Conservation (phyloP, 1,140 invertebrate genomes). For the Calliopsis andreniformis region DNA sequence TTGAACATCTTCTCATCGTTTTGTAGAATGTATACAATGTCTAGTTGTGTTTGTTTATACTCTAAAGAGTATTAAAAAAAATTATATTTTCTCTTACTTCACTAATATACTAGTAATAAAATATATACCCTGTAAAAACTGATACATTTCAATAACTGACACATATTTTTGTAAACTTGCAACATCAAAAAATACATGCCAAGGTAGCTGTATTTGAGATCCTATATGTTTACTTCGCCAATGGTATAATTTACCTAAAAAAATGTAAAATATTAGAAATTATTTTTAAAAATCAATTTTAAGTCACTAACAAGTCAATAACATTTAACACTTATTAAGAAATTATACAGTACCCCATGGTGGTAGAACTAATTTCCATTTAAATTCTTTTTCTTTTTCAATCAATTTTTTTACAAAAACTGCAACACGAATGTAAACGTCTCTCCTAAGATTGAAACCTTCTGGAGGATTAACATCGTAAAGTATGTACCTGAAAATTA, state of each 20-base stretch:
- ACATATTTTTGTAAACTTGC: constrained; percentile 89
- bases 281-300: not conserved
- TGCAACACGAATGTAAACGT: constrained; percentile 97
- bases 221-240: constrained; percentile 87
- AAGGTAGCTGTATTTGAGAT: constrained; percentile 84
- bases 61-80: constrained; percentile 67
- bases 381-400: constrained; percentile 79
- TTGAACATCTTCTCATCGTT: constrained; percentile 93
- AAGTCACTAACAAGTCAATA: constrained; percentile 30
- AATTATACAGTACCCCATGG: constrained; percentile 87
- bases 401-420: constrained; percentile 87
- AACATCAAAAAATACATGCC: constrained; percentile 94
- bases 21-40: constrained; percentile 91
- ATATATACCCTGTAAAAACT: constrained; percentile 86
- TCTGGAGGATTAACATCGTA: constrained; percentile 97
- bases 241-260: constrained; percentile 87
- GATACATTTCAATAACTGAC: constrained; percentile 93
- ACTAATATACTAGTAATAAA: not conserved
- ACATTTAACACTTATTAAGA: not conserved
- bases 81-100: constrained; percentile 19
- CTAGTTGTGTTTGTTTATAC: constrained; percentile 83
- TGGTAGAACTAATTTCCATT: constrained; percentile 89
- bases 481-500: constrained; percentile 86
- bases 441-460: constrained; percentile 97
- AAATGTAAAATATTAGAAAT: not conserved